Conservation (phyloP, 1,140 invertebrate species). For the Drosophila micromelanica region DNA sequence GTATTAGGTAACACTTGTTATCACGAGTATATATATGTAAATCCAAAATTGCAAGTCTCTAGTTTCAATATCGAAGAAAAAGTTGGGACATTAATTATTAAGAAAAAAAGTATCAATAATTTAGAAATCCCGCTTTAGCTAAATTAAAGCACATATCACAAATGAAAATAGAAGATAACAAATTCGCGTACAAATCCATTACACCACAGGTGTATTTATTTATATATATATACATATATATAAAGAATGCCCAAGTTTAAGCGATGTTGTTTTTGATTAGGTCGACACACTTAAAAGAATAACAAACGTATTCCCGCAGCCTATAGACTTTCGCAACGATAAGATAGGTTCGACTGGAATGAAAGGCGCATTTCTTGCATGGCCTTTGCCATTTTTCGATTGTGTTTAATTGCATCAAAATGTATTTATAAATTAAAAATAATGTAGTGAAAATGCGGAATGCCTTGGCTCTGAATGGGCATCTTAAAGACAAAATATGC, state of each 20-base stretch:
- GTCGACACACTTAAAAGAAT: slow-evolving; percentile 17
- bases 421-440: slow-evolving; percentile 53
- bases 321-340: slow-evolving; percentile 37
- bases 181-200: slow-evolving; percentile 6
- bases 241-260: neutral
- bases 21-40: too few species aligned
- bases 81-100: too few species aligned
- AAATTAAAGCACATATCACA: neutral
- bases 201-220: slow-evolving; percentile 2
- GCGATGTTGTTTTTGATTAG: slow-evolving; percentile 11
- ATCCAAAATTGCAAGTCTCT: too few species aligned
- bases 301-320: slow-evolving; percentile 7
- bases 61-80: too few species aligned
- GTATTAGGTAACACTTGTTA: too few species aligned
- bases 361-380: slow-evolving; percentile 28
- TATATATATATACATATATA: neutral
- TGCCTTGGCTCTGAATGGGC: slow-evolving; percentile 28
- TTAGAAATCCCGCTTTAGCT: neutral
- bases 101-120: too few species aligned
- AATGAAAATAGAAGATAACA: slow-evolving; percentile 4
- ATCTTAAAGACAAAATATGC: slow-evolving; percentile 12
- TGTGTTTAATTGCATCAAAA: slow-evolving; percentile 65
- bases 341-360: slow-evolving; percentile 50
- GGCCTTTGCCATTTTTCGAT: slow-evolving; percentile 50
- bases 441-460: slow-evolving; percentile 13